A percentile compares a stretch with the other conserved stretches of the same genome.
phyloP scores from a whole-genome alignment of 2,113 vertebrate species.

The Psettodes erumei region DNA sequence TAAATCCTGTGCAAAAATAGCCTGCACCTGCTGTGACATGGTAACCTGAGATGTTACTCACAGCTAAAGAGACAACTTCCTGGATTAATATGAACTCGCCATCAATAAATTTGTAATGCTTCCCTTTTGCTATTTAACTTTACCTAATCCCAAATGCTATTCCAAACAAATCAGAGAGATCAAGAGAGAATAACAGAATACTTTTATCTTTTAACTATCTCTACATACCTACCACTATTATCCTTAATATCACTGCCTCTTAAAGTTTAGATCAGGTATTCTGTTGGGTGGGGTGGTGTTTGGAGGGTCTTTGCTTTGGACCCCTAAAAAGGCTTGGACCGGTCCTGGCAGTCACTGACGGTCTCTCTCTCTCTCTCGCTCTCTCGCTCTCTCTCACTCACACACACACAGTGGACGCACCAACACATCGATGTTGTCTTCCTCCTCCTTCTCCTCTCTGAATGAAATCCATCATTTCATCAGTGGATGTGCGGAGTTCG shows the following conservation, averaged over 20 bases:
- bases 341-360: constrained; percentile 27
- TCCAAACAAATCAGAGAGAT: too few relatives aligned
- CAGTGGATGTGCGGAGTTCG: not conserved
- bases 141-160: too few relatives aligned
- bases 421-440: constrained; percentile 4
- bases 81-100: not conserved
- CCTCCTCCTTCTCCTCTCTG: not conserved
- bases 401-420: not conserved
- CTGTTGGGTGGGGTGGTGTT: not conserved
- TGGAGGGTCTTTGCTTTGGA: not conserved
- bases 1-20: constrained; percentile 29
- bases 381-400: not conserved
- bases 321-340: constrained; percentile 16
- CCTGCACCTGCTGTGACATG: constrained; percentile 23
- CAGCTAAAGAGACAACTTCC: not conserved
- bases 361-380: not conserved
- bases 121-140: not conserved
- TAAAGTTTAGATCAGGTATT: too few relatives aligned
- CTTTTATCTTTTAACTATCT: too few relatives aligned
- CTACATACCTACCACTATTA: too few relatives aligned
- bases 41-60: constrained; percentile 16
- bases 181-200: too few relatives aligned
- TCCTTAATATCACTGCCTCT: too few relatives aligned
- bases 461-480: not conserved
- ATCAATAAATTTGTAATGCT: not conserved